Evolutionary conservation across 2,113 vertebrate genomes (phyloP).

Genomic region (Pogona vitticeps): DNA sequence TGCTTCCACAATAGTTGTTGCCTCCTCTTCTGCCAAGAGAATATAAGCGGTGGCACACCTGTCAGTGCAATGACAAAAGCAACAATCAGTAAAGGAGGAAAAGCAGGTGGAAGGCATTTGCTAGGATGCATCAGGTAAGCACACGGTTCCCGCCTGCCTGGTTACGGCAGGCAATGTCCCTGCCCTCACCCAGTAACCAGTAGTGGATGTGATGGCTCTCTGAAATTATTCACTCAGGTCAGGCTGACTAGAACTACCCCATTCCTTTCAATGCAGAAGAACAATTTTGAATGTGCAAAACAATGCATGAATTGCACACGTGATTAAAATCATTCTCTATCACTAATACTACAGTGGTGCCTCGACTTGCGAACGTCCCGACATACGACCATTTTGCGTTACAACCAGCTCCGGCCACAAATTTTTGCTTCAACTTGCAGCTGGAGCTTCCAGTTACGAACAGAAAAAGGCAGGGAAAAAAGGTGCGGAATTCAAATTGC

Average conservation of each 20-base stretch:
- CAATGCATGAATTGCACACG: neutral
- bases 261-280: neutral
- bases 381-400: too few species aligned
- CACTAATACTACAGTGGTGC: neutral
- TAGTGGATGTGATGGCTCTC: neutral
- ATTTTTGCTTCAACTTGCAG: too few species aligned
- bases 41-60: conserved; percentile 98
- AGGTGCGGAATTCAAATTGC: too few species aligned
- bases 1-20: conserved; percentile 96
- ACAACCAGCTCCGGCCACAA: too few species aligned
- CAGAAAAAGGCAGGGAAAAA: too few species aligned
- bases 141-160: neutral
- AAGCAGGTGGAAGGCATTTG: neutral
- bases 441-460: too few species aligned
- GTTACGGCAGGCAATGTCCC: neutral
- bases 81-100: conserved; percentile 37
- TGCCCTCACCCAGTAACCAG: neutral
- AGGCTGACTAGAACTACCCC: neutral
- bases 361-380: too few species aligned
- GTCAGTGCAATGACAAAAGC: conserved; percentile 52
- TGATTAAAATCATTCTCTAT: neutral
- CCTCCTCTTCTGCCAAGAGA: conserved; percentile 96
- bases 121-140: neutral
- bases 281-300: neutral
- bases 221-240: neutral